These are phyloP conservation scores for Anoncus sp. DNA, from an alignment of 2,888 invertebrate species.

Conservation along the genomic window DNA sequence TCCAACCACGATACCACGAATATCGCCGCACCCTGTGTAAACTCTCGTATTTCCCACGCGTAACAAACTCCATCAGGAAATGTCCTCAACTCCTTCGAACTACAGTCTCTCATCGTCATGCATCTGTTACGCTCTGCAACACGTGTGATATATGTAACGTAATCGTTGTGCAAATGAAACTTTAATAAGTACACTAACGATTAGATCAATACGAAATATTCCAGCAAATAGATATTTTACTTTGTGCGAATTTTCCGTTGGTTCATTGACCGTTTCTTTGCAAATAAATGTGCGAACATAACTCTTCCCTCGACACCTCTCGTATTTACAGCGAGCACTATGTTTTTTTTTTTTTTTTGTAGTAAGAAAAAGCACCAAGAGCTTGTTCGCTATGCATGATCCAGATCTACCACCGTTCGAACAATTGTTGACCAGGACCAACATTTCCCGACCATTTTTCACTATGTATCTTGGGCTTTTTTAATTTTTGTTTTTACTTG, in stretches of 20 bases:
- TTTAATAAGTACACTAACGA: neutral
- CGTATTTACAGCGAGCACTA: slow-evolving; percentile 35
- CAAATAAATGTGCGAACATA: slow-evolving; percentile 44
- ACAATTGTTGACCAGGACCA: slow-evolving; percentile 15
- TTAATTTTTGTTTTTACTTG: slow-evolving; percentile 4
- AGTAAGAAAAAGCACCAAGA: slow-evolving; percentile 36
- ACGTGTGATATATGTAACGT: neutral
- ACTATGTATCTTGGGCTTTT: neutral
- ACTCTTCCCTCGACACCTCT: slow-evolving; percentile 40
- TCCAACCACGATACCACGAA: neutral
- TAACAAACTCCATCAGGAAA: slow-evolving; percentile 2
- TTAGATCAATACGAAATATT: slow-evolving; percentile 4
- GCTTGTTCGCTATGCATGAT: slow-evolving; percentile 15
- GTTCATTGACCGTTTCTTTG: neutral
- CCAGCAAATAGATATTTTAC: slow-evolving; percentile 7
- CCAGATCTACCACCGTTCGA: slow-evolving; percentile 7
- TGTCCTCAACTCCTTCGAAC: neutral
- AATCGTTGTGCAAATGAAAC: neutral
- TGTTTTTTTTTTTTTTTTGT: slow-evolving; percentile 29
- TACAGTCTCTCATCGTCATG: neutral
- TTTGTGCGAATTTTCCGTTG: slow-evolving; percentile 9
- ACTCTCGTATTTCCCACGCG: neutral
- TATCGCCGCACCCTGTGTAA: neutral
- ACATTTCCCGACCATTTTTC: slow-evolving; percentile 10
- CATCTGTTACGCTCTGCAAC: neutral